These are phyloP conservation scores for Drosophila melanogaster DNA, from an alignment of 1,140 invertebrate species.

Conservation along the genomic window DNA sequence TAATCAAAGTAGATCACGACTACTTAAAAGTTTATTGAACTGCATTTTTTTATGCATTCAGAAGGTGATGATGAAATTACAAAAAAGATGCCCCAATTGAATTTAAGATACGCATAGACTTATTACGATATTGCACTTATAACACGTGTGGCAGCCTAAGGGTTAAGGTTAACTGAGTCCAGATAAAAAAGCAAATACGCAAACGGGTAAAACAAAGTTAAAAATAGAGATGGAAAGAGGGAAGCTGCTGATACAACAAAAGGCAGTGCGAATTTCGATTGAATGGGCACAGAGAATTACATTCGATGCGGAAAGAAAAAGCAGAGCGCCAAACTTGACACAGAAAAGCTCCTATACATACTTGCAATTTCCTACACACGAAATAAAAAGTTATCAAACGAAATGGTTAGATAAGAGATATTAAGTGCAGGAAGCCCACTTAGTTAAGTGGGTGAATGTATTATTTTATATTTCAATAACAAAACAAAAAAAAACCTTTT, in stretches of 20 bases:
- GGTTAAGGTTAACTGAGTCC: conserved; percentile 37
- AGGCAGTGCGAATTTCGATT: conserved; percentile 42
- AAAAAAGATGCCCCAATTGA: neutral
- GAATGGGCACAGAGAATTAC: conserved; percentile 36
- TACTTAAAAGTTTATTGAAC: neutral
- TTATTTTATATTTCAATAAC: no score
- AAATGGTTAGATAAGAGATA: no score
- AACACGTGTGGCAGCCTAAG: conserved; percentile 9
- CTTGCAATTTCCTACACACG: neutral
- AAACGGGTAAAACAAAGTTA: conserved; percentile 19
- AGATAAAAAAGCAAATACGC: conserved; percentile 53
- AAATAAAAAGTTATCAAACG: neutral
- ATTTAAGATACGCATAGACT: neutral
- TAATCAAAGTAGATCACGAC: neutral
- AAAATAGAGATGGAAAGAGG: conserved; percentile 3
- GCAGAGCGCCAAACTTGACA: conserved; percentile 56
- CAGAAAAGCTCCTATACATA: conserved; percentile 39
- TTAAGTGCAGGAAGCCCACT: no score
- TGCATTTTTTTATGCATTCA: no score
- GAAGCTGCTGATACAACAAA: conserved; percentile 37
- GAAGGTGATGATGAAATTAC: neutral
- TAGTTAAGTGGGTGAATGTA: no score
- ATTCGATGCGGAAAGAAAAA: conserved; percentile 24
- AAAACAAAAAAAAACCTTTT: no score
- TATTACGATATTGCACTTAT: conserved; percentile 10